These are phyloP conservation scores for Cynopterus sphinx DNA, from an alignment of 2,797 vertebrate genomes.

Conservation along the genomic window DNA sequence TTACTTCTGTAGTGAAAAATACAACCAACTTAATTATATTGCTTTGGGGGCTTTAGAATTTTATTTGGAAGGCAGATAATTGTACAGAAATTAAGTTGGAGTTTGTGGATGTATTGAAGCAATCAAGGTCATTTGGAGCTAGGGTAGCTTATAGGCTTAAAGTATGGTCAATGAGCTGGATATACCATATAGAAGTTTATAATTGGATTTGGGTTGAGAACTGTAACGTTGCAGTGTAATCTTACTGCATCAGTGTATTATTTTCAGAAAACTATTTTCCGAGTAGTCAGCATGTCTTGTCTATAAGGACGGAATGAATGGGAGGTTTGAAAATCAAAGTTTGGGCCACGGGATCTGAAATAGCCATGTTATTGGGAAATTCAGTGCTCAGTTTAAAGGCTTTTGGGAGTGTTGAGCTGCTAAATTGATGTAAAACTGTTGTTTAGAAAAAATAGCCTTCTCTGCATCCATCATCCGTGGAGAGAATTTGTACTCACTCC, in stretches of 20 bases:
- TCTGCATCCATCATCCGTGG: not conserved
- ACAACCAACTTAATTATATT: not conserved
- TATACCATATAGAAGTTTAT: not conserved
- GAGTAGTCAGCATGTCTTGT: not conserved
- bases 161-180: not conserved
- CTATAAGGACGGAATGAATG: not conserved
- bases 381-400: not conserved
- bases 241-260: not conserved
- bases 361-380: not conserved
- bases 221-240: not conserved
- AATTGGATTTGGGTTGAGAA: constrained; percentile 1
- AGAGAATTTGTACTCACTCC: not conserved
- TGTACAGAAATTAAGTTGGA: constrained; percentile 18
- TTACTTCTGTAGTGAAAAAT: not conserved
- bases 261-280: constrained; percentile 5
- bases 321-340: not conserved
- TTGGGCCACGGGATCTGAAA: not conserved
- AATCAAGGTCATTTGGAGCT: constrained; percentile 18
- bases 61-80: constrained; percentile 28
- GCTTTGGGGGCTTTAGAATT: not conserved
- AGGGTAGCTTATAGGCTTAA: not conserved
- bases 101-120: not conserved
- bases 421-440: constrained; percentile 10
- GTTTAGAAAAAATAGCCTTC: not conserved
- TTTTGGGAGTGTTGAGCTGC: not conserved